A percentile compares a stretch with the other conserved stretches of the same genome.
phyloP scores from a whole-genome alignment of 1,140 invertebrate genomes.

The Galendromus occidentalis region DNA sequence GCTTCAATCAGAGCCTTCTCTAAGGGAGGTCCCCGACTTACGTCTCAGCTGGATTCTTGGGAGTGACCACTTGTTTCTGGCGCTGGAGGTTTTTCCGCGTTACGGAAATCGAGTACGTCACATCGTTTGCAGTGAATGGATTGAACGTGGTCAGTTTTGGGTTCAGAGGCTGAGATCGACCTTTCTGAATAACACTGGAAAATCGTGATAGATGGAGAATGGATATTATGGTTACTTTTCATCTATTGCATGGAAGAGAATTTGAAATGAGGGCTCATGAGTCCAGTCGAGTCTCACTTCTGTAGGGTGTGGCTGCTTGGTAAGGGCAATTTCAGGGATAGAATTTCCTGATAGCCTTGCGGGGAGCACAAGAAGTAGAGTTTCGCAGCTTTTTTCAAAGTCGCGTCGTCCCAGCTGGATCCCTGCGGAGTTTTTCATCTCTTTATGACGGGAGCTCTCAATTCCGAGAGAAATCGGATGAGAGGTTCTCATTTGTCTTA shows the following conservation, averaged over 20 bases:
- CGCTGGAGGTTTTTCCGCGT: too few species aligned
- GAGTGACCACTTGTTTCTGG: too few species aligned
- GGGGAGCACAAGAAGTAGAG: constrained; percentile 2
- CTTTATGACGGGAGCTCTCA: too few species aligned
- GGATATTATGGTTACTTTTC: too few species aligned
- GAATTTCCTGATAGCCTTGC: neutral
- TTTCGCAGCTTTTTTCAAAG: constrained; percentile 5
- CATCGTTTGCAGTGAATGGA: neutral
- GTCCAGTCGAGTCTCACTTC: too few species aligned
- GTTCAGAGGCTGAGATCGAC: neutral
- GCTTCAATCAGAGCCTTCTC: too few species aligned
- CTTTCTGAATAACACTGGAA: neutral
- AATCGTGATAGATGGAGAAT: too few species aligned
- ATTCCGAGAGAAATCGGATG: too few species aligned
- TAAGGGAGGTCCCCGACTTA: too few species aligned
- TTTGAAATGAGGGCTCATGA: too few species aligned
- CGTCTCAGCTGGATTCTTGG: too few species aligned
- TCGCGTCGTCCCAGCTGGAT: neutral
- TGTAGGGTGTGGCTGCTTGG: neutral
- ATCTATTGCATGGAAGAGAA: neutral
- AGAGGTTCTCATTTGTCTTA: neutral
- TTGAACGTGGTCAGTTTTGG: neutral
- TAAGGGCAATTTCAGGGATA: neutral
- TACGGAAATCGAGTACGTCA: neutral
- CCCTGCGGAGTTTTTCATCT: neutral